A percentile compares a stretch with the other conserved stretches of the same genome.
These are phyloP conservation scores for Ceyx cyanopectus DNA, from an alignment of 2,113 vertebrate genomes.

Conservation along the genomic window DNA sequence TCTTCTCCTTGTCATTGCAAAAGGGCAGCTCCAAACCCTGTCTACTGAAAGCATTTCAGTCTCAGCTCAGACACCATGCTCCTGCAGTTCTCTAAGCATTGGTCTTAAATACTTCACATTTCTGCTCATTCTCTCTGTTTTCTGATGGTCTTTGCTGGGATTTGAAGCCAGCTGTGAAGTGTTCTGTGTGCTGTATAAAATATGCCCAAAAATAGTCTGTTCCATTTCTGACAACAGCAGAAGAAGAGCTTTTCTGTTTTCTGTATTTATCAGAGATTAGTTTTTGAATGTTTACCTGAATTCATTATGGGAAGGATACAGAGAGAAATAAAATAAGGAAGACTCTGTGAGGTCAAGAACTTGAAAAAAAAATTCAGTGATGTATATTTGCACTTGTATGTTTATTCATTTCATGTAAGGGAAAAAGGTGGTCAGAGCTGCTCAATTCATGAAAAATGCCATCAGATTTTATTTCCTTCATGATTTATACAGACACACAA, in stretches of 20 bases:
- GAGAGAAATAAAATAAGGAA: neutral
- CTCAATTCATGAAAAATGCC: neutral
- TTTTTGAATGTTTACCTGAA: neutral
- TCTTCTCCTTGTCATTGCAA: neutral
- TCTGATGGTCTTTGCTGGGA: neutral
- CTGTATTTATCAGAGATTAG: neutral
- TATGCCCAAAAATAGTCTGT: neutral
- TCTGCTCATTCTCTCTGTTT: neutral
- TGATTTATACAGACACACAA: neutral
- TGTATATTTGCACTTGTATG: neutral
- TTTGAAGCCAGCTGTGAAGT: constrained; percentile 9
- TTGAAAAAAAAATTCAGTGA: neutral
- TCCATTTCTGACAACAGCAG: neutral
- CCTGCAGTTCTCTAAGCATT: neutral
- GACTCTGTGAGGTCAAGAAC: neutral
- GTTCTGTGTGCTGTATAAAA: neutral
- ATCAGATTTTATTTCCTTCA: neutral
- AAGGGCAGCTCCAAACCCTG: neutral
- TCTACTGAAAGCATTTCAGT: neutral
- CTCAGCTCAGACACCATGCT: neutral
- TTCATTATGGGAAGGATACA: neutral
- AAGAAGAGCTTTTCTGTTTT: neutral
- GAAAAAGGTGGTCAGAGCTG: neutral
- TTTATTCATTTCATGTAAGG: neutral
- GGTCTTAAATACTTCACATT: neutral